phyloP scores from a whole-genome alignment of 30 jellyfish, hydroid and myxozoan species.

The Hydractinia echinata region DNA sequence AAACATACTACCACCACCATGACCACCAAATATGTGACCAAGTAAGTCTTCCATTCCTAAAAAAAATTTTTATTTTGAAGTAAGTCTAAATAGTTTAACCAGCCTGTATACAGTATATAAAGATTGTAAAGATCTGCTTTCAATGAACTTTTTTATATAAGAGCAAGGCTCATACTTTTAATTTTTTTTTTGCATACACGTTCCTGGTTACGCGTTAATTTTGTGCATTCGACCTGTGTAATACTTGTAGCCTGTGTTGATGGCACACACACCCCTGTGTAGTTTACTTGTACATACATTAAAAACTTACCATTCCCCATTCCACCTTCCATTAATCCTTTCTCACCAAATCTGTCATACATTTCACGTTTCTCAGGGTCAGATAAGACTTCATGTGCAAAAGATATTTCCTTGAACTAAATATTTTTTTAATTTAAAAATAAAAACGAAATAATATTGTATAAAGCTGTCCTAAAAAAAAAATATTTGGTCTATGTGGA shows the following conservation, averaged over 20 bases:
- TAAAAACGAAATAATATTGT: neutral
- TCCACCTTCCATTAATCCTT: constrained; percentile 89
- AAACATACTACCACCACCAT: constrained; percentile 61
- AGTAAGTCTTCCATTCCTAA: constrained; percentile 92
- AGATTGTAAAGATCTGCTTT: no score
- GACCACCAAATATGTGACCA: constrained; percentile 97
- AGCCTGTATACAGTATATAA: no score
- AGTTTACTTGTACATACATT: neutral
- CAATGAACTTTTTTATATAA: no score
- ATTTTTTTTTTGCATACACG: no score
- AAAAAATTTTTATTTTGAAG: neutral
- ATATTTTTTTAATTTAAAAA: neutral
- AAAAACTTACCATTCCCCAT: constrained; percentile 43
- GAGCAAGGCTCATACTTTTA: no score
- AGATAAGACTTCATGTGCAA: constrained; percentile 88
- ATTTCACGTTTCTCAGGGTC: constrained; percentile 74
- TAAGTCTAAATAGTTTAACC: no score
- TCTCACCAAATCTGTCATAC: constrained; percentile 94
- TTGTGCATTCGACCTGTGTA: no score
- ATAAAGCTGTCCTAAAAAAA: neutral
- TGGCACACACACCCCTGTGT: no score
- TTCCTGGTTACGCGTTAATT: no score
- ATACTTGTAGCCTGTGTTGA: no score
- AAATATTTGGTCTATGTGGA: neutral
- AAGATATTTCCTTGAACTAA: constrained; percentile 91